Conservation (phyloP, 1,140 invertebrate species). For the Bombus balteatus region DNA sequence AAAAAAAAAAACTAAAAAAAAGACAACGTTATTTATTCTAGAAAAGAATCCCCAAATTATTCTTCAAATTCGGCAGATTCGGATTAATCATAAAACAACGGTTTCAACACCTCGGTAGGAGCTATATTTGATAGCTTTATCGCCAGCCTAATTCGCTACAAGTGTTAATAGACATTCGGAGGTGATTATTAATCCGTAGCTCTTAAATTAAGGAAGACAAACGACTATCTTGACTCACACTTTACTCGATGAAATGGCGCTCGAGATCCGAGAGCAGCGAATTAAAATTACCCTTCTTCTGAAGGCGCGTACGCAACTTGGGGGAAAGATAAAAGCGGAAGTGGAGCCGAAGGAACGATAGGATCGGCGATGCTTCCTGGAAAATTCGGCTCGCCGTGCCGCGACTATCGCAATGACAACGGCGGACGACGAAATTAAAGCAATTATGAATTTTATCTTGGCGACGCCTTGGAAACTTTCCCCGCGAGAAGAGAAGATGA, state of each 20-base stretch:
- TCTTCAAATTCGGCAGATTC: neutral
- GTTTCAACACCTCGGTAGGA: neutral
- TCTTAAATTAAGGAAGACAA: neutral
- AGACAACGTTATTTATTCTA: neutral
- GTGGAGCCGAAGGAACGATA: neutral
- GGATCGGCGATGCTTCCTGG: constrained; percentile 16
- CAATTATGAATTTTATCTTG: constrained; percentile 65
- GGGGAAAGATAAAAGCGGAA: constrained; percentile 28
- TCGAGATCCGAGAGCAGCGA: neutral
- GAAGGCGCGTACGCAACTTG: neutral
- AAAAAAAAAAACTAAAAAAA: neutral
- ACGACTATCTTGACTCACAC: neutral
- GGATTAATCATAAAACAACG: neutral
- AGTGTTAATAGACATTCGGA: neutral
- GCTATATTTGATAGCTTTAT: neutral
- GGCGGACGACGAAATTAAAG: constrained; percentile 14
- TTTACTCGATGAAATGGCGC: neutral
- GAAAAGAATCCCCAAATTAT: neutral
- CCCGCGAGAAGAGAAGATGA: constrained; percentile 28
- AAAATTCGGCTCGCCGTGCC: constrained; percentile 34
- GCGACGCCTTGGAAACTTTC: constrained; percentile 33
- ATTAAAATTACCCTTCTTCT: constrained; percentile 3
- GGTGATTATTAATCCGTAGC: neutral
- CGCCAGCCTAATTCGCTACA: neutral
- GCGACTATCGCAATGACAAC: constrained; percentile 16